Evolutionary conservation across 2,113 vertebrate genomes (phyloP), one percentile per base, ranked within the genome.

Genomic region (Trochalopteron elliotii): DNA sequence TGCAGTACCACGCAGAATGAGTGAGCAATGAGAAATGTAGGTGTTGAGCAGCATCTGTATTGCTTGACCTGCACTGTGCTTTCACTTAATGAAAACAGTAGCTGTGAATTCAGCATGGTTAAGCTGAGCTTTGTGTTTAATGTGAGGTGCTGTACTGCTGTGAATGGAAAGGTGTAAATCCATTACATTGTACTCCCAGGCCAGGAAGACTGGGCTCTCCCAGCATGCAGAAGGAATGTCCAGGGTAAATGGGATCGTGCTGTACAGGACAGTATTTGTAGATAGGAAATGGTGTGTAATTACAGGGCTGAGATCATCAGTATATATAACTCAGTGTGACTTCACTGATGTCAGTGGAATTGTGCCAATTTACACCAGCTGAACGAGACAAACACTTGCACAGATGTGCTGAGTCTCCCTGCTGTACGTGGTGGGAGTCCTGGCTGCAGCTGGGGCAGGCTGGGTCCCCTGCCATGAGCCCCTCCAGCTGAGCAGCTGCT

Each of bases 291-390:
- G 42, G 44, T 33, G 57, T 49, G 79, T 67, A 83, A 92, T 95
- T 87, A 83, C 72, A 64, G 86, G 22, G 71, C 9, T 95, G 90
- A 95, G 95, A 89, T 94, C 92, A 96, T 83, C 83, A 53, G 88
- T 90, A 90, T 93, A 30, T 83, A 64, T 12, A 88, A 93, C 76
- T 68, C 90, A 37, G 56, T 31, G 5, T 44, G 76, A 33, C 92
- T 86, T 80, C n/a, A 25, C 88, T 92, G 93, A 90, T 96, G 88
- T 92, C 83, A 39, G 72, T 92, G 93, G 91, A 89, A 53, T 31
- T 11, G n/a, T n/a, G 89, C 91, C 87, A 93, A 1, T 94, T 94
- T 30, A 47, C 90, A 61, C 67, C 84, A 77, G 92, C 83, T 84
- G 90, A 90, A 60, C 0, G 65, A 90, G 71, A 68, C 90, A 89